Percentiles rank a stretch among this genome's conserved stretches.
Evolutionary conservation across 2,113 vertebrate species (phyloP).

Genomic region (Psophia crepitans): DNA sequence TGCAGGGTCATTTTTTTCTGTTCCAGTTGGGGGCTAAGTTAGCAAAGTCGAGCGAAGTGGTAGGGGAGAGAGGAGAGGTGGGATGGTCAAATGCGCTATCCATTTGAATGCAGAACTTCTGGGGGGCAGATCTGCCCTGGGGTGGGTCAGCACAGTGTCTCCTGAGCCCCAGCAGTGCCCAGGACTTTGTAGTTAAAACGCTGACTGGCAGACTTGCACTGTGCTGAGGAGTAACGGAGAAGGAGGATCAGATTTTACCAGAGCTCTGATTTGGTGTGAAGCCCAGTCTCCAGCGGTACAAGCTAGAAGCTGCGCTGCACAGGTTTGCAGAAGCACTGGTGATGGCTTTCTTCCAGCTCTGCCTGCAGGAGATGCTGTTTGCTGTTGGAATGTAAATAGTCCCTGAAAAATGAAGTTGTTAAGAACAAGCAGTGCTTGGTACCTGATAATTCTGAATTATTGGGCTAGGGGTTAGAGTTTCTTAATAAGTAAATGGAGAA

Average conservation of each 20-base stretch:
- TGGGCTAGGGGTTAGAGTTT: neutral
- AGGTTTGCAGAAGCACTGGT: neutral
- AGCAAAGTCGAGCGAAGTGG: neutral
- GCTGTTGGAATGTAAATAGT: neutral
- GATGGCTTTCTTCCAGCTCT: neutral
- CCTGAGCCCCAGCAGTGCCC: neutral
- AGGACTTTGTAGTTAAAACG: neutral
- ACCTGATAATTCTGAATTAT: neutral
- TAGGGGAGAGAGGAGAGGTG: neutral
- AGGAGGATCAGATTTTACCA: neutral
- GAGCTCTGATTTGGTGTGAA: neutral
- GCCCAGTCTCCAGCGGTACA: too few species aligned
- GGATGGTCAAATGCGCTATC: fast-evolving
- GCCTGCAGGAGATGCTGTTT: neutral
- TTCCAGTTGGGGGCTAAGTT: neutral
- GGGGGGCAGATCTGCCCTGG: neutral
- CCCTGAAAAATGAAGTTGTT: neutral
- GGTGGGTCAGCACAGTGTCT: neutral
- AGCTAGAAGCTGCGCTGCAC: neutral
- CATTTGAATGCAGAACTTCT: neutral
- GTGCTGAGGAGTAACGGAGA: neutral
- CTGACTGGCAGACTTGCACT: neutral
- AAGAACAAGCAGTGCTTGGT: neutral
- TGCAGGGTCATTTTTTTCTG: neutral
- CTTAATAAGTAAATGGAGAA: neutral